Percentiles rank a stretch among this genome's conserved stretches.
Evolutionary conservation across 1,140 invertebrate genomes (phyloP).

Genomic region (Drosophila trapezifrons): DNA sequence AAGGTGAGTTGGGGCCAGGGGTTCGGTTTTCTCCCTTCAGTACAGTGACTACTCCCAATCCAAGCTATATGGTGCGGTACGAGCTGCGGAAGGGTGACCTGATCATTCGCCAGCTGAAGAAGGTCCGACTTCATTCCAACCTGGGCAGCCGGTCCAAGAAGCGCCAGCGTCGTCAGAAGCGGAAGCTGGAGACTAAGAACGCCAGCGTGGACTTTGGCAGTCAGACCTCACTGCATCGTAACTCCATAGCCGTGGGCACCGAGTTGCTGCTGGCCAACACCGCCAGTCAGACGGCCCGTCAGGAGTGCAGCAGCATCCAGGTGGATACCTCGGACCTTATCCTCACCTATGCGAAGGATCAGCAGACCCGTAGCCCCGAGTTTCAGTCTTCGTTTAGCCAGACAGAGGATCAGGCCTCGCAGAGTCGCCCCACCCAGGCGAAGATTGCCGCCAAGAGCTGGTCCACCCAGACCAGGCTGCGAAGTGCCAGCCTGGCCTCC

Average conservation of each 20-base stretch:
- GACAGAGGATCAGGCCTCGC: not conserved
- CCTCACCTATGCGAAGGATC: not conserved
- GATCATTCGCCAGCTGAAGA: conserved; percentile 20
- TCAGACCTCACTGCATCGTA: not conserved
- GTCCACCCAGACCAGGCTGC: not conserved
- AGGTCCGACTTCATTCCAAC: not conserved
- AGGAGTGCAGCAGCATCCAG: not conserved
- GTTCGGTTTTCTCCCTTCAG: not conserved
- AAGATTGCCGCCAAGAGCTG: not conserved
- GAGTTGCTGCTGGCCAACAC: not conserved
- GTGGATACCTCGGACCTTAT: conserved; percentile 45
- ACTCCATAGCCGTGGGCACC: conserved; percentile 4
- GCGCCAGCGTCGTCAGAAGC: not conserved
- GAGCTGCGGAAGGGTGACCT: conserved; percentile 25
- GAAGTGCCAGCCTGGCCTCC: not conserved
- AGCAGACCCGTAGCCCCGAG: conserved; percentile 38
- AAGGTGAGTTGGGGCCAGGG: conserved; percentile 27
- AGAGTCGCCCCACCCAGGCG: conserved; percentile 9
- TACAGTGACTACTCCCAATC: not conserved
- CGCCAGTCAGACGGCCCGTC: conserved; percentile 13
- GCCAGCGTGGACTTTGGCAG: not conserved
- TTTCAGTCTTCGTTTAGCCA: conserved; percentile 8
- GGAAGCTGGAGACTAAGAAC: not conserved
- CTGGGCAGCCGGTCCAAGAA: not conserved
- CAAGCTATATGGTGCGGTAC: conserved; percentile 48